phyloP scores from a whole-genome alignment of 2,888 invertebrate species.

The Orgyia antiqua region DNA sequence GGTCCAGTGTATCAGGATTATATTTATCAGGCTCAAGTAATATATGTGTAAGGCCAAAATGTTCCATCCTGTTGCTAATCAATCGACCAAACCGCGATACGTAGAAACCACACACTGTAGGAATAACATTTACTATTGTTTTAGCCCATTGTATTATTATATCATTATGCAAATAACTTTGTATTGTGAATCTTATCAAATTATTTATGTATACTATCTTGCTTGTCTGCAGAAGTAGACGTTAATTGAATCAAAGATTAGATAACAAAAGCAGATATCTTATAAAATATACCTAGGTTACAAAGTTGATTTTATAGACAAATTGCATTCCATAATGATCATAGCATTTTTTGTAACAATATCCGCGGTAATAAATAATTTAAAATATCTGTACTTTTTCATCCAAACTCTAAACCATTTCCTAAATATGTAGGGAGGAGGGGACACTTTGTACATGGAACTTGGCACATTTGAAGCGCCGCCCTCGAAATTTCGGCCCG shows the following conservation, averaged over 20 bases:
- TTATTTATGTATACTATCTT: slow-evolving; percentile 2
- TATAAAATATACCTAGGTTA: too few relatives aligned
- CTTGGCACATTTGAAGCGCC: too few relatives aligned
- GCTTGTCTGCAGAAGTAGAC: slow-evolving; percentile 9
- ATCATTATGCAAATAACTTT: slow-evolving; percentile 56
- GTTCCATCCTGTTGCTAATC: slow-evolving; percentile 54
- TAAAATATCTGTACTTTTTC: too few relatives aligned
- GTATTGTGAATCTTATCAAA: slow-evolving; percentile 36
- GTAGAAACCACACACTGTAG: slow-evolving; percentile 6
- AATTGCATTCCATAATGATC: too few relatives aligned
- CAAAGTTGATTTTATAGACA: too few relatives aligned
- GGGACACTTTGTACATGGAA: too few relatives aligned
- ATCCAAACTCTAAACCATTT: too few relatives aligned
- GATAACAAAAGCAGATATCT: slow-evolving; percentile 14
- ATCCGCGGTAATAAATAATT: too few relatives aligned
- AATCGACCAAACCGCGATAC: slow-evolving; percentile 17
- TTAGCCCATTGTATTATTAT: slow-evolving; percentile 56
- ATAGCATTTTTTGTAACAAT: too few relatives aligned
- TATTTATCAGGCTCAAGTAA: slow-evolving; percentile 88
- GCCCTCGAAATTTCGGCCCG: too few relatives aligned
- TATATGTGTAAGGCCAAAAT: slow-evolving; percentile 74
- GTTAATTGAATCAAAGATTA: slow-evolving; percentile 22
- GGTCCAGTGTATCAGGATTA: slow-evolving; percentile 94
- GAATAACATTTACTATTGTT: slow-evolving; percentile 35
- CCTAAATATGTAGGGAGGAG: too few relatives aligned